Base-by-base conservation (phyloP, 2,113 vertebrate species). In the Channa maculata region DNA sequence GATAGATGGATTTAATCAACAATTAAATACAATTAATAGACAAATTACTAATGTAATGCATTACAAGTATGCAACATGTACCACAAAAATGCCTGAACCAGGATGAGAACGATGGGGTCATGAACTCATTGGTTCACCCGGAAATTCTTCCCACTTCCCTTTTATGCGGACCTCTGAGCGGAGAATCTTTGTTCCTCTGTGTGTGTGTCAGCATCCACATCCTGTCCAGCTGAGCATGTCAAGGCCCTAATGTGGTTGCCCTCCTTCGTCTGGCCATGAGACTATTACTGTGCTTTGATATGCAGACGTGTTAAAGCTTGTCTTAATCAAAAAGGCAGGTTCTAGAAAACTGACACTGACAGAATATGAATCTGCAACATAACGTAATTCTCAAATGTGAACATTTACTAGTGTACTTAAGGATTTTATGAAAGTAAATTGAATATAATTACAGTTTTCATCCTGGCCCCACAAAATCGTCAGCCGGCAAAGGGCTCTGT, bases 201-300 rank as follows among this genome's bases (percentile, higher is more conserved):
- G 59, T 46, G 55, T 73, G 66, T 61, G 50, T 77, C 34, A 66
- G 61, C 8, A 3, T 58, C 68, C 57, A 87, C 79, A 83, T 87
- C 88, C 89, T 91, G 90, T 87, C 71, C 80, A 79, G 77, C 66
- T 80, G 76, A 80, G 61, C 9, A 52, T 48, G 72, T 70, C 83
- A 51, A 82, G 59, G 49, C 65, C 63, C 8, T 76, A 14, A 66
- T 64, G 45, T 65, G 49, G 68, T 75, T 71, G 44, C 60, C 51
- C 33, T 84, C 58, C 79, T 57, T 80, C 68, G 63, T 84, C 63
- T 75, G 55, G 58, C 15, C 6, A 55, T 10, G 7, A 71, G 41
- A 41, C 39, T 72, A 9, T 70, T 51, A 44, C 53, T 49, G 36
- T 48, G 57, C 39, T 70, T 45, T 53, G 12, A 54, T 7, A 15